phyloP scores from a whole-genome alignment of 2,797 vertebrate genomes.

The Pipistrellus nathusii region DNA sequence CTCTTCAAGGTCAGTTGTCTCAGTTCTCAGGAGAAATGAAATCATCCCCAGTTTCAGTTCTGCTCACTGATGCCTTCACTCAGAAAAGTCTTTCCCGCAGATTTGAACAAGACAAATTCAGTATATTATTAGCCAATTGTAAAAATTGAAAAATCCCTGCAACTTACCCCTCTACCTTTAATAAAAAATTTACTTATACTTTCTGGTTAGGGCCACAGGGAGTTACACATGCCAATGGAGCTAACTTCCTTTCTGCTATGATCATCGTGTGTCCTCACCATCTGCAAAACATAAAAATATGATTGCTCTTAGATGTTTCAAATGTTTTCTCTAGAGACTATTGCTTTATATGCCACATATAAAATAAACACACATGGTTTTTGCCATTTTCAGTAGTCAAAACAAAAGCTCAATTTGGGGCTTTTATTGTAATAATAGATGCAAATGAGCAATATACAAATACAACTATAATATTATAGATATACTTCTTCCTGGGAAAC shows the following conservation, averaged over 20 bases:
- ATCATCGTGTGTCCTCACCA: constrained; percentile 24
- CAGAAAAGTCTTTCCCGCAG: not conserved
- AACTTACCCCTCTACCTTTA: not conserved
- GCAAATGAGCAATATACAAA: not conserved
- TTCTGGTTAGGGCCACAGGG: not conserved
- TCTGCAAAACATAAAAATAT: constrained; percentile 64
- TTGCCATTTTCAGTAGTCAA: not conserved
- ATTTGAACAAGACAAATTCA: not conserved
- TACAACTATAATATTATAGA: not conserved
- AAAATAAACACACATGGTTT: not conserved
- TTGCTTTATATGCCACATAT: not conserved
- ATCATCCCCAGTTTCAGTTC: not conserved
- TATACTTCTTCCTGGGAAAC: not conserved
- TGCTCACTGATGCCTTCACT: not conserved
- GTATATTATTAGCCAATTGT: not conserved
- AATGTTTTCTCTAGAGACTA: not conserved
- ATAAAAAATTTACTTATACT: not conserved
- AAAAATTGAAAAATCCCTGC: not conserved
- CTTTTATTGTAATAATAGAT: not conserved
- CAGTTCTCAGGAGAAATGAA: not conserved
- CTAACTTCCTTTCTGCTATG: not conserved
- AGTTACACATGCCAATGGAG: not conserved
- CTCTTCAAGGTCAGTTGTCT: not conserved
- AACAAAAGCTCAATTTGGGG: not conserved
- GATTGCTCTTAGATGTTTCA: not conserved